A percentile compares a stretch with the other conserved stretches of the same genome.
phyloP scores from a whole-genome alignment of 2,888 invertebrate genomes.

The Nezara viridula region DNA sequence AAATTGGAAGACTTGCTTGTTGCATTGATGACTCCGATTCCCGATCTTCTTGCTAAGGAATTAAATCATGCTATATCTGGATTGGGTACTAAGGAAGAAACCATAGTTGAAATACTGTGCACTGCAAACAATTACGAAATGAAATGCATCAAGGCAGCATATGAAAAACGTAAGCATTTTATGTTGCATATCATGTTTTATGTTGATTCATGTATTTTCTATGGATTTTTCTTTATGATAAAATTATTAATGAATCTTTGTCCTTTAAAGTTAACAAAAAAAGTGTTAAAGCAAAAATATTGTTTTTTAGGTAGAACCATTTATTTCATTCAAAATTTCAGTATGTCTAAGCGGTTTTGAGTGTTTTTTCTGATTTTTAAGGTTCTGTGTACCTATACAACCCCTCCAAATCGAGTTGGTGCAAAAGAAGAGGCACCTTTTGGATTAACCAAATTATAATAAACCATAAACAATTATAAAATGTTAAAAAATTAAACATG shows the following conservation, averaged over 20 bases:
- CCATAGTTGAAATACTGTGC: constrained; percentile 90
- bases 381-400: no score
- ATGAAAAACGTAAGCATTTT: constrained; percentile 78
- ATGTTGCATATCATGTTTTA: not conserved
- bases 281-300: no score
- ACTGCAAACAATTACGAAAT: constrained; percentile 90
- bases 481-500: no score
- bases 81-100: constrained; percentile 86
- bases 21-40: constrained; percentile 87
- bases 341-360: no score
- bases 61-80: constrained; percentile 88
- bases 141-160: constrained; percentile 82
- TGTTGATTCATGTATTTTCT: not conserved
- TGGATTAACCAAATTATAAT: no score
- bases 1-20: constrained; percentile 87
- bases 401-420: no score
- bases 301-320: no score
- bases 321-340: no score
- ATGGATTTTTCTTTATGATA: not conserved
- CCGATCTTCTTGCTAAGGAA: constrained; percentile 87
- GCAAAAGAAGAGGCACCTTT: no score
- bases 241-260: not conserved
- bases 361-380: no score
- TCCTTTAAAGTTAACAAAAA: no score
- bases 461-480: no score